Evolutionary conservation across 2,113 vertebrate species (phyloP).

Genomic region (Rhynchomys soricoides): DNA sequence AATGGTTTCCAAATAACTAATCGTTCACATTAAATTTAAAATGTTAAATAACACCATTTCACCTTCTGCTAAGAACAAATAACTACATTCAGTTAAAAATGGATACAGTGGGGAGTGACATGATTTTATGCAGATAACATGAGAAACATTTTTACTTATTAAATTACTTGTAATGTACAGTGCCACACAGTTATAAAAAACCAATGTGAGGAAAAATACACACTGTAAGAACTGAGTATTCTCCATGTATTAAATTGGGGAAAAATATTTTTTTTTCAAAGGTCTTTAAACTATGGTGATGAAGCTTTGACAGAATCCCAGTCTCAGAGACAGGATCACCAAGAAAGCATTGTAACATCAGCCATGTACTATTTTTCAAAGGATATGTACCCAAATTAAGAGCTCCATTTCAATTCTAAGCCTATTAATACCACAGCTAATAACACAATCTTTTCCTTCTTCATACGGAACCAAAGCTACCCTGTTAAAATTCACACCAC

Average conservation of each 20-base stretch:
- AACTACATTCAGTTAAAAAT: not conserved
- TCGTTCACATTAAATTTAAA: not conserved
- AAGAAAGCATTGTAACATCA: not conserved
- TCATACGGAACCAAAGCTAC: not conserved
- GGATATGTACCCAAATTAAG: not conserved
- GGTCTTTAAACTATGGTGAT: not conserved
- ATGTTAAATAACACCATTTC: not conserved
- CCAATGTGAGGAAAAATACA: not conserved
- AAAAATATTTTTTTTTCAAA: slow-evolving; percentile 26
- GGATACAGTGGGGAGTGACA: not conserved
- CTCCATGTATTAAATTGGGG: not conserved
- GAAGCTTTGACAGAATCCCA: not conserved
- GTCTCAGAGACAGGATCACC: not conserved
- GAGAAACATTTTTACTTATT: not conserved
- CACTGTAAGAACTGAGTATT: not conserved
- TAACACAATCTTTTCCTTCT: not conserved
- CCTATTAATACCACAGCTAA: not conserved
- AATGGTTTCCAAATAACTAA: not conserved
- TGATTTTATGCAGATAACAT: not conserved
- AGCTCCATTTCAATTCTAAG: not conserved
- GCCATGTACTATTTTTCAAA: not conserved
- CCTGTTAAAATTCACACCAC: not conserved
- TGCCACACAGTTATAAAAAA: not conserved
- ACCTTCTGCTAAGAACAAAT: not conserved
- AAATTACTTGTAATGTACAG: not conserved